Conservation (phyloP, 2,888 invertebrate species). For the Halictus quadricinctus region DNA sequence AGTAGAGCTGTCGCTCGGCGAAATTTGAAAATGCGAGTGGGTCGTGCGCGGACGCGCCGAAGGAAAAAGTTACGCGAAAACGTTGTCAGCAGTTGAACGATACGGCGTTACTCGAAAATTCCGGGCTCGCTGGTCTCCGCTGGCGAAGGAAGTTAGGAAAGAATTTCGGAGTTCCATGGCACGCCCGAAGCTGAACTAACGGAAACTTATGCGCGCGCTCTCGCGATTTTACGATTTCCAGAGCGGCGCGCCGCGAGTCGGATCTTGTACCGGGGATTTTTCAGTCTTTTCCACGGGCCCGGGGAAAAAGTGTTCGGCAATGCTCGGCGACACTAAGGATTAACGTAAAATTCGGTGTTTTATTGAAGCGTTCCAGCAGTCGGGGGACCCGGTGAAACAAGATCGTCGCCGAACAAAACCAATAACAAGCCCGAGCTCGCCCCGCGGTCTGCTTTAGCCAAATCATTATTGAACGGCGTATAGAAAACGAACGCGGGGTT, state of each 20-base stretch:
- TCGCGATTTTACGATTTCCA: slow-evolving; percentile 41
- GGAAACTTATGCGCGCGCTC: slow-evolving; percentile 29
- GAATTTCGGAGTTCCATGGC: slow-evolving; percentile 34
- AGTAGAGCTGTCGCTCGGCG: not conserved
- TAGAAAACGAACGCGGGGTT: not conserved
- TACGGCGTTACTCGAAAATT: slow-evolving; percentile 22
- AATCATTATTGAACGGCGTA: not conserved
- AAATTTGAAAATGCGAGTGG: slow-evolving; percentile 2
- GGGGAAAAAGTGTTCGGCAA: not conserved
- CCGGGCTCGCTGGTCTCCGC: not conserved
- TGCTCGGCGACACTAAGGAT: slow-evolving; percentile 18
- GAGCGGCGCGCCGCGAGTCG: not conserved
- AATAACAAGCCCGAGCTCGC: slow-evolving; percentile 9
- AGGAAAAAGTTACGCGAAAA: slow-evolving; percentile 17
- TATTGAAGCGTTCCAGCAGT: not conserved
- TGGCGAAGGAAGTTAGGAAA: slow-evolving; percentile 28
- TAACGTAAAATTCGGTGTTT: slow-evolving; percentile 33
- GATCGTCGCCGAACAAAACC: slow-evolving; percentile 16
- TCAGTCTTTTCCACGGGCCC: not conserved
- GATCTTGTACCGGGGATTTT: slow-evolving; percentile 21
- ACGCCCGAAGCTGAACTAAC: slow-evolving; percentile 22
- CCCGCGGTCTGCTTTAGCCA: not conserved
- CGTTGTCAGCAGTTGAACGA: slow-evolving; percentile 12
- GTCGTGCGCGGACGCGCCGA: not conserved
- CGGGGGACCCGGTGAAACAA: not conserved